Evolutionary conservation across 2,113 vertebrate genomes (phyloP).

Genomic region (Zingel zingel): DNA sequence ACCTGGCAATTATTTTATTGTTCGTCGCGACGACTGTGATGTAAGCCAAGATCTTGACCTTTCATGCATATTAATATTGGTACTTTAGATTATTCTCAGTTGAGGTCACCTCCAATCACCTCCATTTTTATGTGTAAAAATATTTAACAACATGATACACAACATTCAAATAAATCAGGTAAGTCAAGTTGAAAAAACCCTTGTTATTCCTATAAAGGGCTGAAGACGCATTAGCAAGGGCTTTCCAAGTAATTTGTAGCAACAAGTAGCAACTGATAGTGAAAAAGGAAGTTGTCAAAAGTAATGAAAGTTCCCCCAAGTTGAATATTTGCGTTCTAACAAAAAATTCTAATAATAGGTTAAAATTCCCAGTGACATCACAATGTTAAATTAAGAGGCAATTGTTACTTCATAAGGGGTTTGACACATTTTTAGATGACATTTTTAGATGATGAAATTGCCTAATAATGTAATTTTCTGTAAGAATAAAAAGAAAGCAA

Average conservation of each 20-base stretch:
- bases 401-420: neutral
- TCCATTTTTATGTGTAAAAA: too few relatives aligned
- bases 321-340: neutral
- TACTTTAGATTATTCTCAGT: neutral
- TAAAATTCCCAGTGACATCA: conserved; percentile 26
- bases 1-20: too few relatives aligned
- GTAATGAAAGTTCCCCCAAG: neutral
- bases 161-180: too few relatives aligned
- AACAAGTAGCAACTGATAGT: too few relatives aligned
- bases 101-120: too few relatives aligned
- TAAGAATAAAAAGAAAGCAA: neutral
- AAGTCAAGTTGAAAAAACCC: too few relatives aligned
- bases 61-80: neutral
- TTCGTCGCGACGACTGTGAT: too few relatives aligned
- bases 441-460: conserved; percentile 21
- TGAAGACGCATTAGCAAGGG: too few relatives aligned
- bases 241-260: too few relatives aligned
- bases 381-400: neutral
- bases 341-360: neutral
- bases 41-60: too few relatives aligned
- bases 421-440: neutral
- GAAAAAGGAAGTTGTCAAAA: neutral
- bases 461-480: conserved; percentile 52
- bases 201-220: too few relatives aligned
- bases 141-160: too few relatives aligned